Evolutionary conservation across 2,797 vertebrate species (phyloP), one percentile per base, ranked within the genome.

Genomic region (Acridotheres tristis): DNA sequence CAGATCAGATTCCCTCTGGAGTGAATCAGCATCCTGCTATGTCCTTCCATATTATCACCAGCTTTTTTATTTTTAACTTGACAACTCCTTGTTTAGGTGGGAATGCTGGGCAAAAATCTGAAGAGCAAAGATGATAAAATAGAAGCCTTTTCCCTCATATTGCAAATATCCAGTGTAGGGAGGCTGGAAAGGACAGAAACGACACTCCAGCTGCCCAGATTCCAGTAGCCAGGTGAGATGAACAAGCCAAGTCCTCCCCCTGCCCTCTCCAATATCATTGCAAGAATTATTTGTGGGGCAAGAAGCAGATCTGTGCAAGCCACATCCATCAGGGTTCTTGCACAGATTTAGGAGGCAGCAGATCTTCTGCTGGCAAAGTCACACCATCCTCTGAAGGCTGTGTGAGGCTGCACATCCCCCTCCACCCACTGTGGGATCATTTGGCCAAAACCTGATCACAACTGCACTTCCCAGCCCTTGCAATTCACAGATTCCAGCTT

Each of bases 301-400:
- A 27, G 32, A 53, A 48, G 55, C 25, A 80, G 45, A 67, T n/a
- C 10, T 7, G 11, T 10, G 15, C 42, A 83, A 67, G 55, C 11
- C 47, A 61, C 13, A 15, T 16, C 25, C 36, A 43, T 21, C 50
- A 34, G 36, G 47, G 53, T 18, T 32, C 55, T 73, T 29, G n/a
- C 1, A 51, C 1, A 16, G 10, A 65, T 55, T 30, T 20, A 75
- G n/a, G 54, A 75, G 27, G 30, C 32, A 74, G 45, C 9, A 69
- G 14, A 32, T 45, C 12, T 51, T 74, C 55, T 38, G 20, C n/a
- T 57, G 32, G 25, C 30, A 80, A 71, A 66, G 26, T 16, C 8
- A 3, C 27, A 27, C 0, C 0, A 47, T 40, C 25, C 20, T n/a
- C 45, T 34, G n/a, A 26, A 42, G 32, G 57, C 12, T 29, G 22